Evolutionary conservation across 1,140 invertebrate genomes (phyloP).

Genomic region (Leptopilina clavipes): DNA sequence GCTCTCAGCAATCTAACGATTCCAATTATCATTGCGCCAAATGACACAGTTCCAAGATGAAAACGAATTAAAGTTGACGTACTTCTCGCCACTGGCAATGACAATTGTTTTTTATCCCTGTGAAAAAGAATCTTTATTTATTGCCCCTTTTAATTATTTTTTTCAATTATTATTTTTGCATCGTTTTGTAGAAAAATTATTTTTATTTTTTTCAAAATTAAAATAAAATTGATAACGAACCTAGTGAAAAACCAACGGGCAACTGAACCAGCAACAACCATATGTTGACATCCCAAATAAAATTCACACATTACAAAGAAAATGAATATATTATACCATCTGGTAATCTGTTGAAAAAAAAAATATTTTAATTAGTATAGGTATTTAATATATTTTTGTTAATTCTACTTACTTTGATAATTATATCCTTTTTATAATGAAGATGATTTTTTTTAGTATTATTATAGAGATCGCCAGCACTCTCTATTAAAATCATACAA

Average conservation of each 20-base stretch:
- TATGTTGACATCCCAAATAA: slow-evolving; percentile 84
- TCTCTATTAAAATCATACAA: slow-evolving; percentile 79
- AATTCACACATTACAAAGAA: slow-evolving; percentile 85
- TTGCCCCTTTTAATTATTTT: slow-evolving; percentile 1
- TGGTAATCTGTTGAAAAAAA: slow-evolving; percentile 73
- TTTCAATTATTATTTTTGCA: no score
- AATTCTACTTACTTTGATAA: slow-evolving; percentile 71
- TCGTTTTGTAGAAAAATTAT: no score
- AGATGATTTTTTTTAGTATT: slow-evolving; percentile 67
- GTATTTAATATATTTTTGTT: slow-evolving; percentile 3
- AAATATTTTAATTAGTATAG: slow-evolving; percentile 32
- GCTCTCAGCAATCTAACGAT: slow-evolving; percentile 81
- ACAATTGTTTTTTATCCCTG: slow-evolving; percentile 81
- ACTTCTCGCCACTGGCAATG: slow-evolving; percentile 77
- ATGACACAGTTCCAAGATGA: slow-evolving; percentile 86
- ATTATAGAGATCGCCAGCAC: slow-evolving; percentile 76
- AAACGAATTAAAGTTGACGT: slow-evolving; percentile 79
- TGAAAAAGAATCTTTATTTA: slow-evolving; percentile 53
- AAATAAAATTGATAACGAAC: no score
- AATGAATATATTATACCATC: slow-evolving; percentile 83
- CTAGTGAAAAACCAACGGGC: slow-evolving; percentile 86
- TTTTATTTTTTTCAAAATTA: no score
- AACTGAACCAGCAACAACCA: slow-evolving; percentile 85
- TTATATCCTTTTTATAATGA: slow-evolving; percentile 75
- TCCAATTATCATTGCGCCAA: slow-evolving; percentile 85